Evolutionary conservation across 2,113 vertebrate species (phyloP), one percentile per base, ranked within the genome.

Genomic region (Larimichthys polyactis): DNA sequence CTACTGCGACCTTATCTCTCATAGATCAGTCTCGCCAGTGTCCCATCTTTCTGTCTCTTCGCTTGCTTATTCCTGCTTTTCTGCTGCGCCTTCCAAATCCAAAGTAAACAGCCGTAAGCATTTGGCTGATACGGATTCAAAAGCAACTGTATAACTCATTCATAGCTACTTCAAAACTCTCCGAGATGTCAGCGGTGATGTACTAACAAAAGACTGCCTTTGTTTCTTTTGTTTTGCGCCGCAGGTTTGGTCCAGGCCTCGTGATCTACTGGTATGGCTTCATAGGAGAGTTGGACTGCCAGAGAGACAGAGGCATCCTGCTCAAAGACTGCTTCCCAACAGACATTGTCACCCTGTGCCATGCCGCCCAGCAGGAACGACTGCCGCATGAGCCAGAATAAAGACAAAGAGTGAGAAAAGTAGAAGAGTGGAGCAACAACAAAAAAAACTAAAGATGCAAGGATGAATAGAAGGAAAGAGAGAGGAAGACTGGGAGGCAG

Each of bases 201-300:
- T 54, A 22, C 68, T 82, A 40, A 86, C 52, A 55, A 68, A 80
- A 40, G 5, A 20, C 17, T 0, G 2, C 1, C 40, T 79, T 68
- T 69, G 15, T 77, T 69, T 79, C 40, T 63, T 75, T 80, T 79
- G 32, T 78, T 84, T 20, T 85, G 27, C 59, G 2, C 89, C 58
- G 16, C 93, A 99, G 98, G 89, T 99, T 99, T 84, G 98, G 98
- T 19, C 98, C 98, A 0, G 98, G 98, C 66, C 94, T 99, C 75
- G 98, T 99, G 84, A 99, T 99, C 94, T 99, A 99, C 88, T 99
- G 98, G 98, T 98, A 98, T 0, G 98, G 98, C 44, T 99, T 99
- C 84, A 97, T 99, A 69, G 96, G 96, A 52, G 98, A 99, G 87
- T 93, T 99, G 85, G 98, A 99, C 93, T 99, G 97, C 93, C 96